Percentiles rank a stretch among this genome's conserved stretches.
Evolutionary conservation across 2,888 invertebrate genomes (phyloP).

Genomic region (Spicauda simplicius): DNA sequence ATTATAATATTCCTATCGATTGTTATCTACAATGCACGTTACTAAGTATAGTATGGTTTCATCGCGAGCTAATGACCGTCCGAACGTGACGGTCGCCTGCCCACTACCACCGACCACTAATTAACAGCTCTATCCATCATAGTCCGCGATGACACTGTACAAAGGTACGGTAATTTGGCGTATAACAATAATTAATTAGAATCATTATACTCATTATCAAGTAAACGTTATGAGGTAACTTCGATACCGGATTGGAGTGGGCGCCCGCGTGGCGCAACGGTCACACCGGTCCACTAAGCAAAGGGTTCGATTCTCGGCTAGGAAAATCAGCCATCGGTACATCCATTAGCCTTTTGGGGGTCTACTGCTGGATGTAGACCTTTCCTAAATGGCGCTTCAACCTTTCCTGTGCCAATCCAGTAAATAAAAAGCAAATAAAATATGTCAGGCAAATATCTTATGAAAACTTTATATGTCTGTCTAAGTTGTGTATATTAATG

Average conservation of each 20-base stretch:
- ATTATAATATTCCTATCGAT: conserved; percentile 2
- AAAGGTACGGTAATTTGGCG: conserved; percentile 32
- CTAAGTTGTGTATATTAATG: too few species aligned
- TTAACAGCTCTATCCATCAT: conserved; percentile 31
- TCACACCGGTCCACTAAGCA: too few species aligned
- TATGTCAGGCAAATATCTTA: too few species aligned
- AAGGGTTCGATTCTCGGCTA: too few species aligned
- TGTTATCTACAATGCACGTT: conserved; percentile 2
- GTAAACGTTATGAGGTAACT: neutral
- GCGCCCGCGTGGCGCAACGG: too few species aligned
- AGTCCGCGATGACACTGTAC: conserved; percentile 24
- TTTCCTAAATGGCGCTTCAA: too few species aligned
- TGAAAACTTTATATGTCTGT: too few species aligned
- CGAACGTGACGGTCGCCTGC: conserved; percentile 16
- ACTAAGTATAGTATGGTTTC: conserved; percentile 6
- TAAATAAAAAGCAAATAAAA: too few species aligned
- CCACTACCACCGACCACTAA: conserved; percentile 23
- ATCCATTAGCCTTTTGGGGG: too few species aligned
- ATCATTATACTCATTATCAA: conserved; percentile 28
- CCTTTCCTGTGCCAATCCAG: too few species aligned
- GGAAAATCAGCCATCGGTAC: too few species aligned
- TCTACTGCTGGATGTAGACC: too few species aligned
- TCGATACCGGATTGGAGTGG: neutral
- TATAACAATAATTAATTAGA: conserved; percentile 34
- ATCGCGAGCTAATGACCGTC: conserved; percentile 6